Conservation (phyloP, 2,113 vertebrate genomes). For the Urocynchramus pylzowi region DNA sequence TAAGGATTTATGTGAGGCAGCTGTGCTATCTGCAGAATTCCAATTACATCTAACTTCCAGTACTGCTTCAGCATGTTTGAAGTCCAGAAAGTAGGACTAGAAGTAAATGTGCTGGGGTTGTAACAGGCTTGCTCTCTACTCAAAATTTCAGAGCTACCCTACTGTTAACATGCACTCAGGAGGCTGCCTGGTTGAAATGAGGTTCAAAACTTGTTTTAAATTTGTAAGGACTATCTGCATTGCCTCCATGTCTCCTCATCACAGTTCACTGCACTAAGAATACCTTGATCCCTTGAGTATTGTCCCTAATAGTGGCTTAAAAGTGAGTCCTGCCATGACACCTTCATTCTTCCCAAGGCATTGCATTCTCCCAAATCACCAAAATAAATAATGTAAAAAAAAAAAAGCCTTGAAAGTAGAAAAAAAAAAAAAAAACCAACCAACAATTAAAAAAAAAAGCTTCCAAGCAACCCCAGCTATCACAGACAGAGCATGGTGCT, state of each 20-base stretch:
- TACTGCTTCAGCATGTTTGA: background rate
- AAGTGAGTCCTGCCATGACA: accelerated
- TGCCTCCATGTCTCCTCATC: background rate
- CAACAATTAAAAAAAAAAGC: background rate
- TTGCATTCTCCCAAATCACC: background rate
- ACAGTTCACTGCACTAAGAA: background rate
- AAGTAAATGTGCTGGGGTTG: background rate
- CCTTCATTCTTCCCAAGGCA: background rate
- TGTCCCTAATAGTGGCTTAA: background rate
- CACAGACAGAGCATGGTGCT: background rate
- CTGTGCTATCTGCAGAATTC: background rate
- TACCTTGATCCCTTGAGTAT: background rate
- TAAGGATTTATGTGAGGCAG: background rate
- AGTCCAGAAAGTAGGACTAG: background rate
- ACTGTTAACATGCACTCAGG: background rate
- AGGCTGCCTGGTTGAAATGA: background rate
- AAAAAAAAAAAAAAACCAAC: background rate
- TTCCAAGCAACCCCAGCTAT: background rate
- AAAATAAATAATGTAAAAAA: background rate
- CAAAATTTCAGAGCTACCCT: background rate
- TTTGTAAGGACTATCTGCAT: background rate
- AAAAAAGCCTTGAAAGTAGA: background rate
- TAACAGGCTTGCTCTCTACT: background rate
- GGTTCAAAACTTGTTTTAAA: background rate
- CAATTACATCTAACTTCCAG: background rate